Conservation (phyloP, 2,113 vertebrate genomes). For the Nematolebias whitei region DNA sequence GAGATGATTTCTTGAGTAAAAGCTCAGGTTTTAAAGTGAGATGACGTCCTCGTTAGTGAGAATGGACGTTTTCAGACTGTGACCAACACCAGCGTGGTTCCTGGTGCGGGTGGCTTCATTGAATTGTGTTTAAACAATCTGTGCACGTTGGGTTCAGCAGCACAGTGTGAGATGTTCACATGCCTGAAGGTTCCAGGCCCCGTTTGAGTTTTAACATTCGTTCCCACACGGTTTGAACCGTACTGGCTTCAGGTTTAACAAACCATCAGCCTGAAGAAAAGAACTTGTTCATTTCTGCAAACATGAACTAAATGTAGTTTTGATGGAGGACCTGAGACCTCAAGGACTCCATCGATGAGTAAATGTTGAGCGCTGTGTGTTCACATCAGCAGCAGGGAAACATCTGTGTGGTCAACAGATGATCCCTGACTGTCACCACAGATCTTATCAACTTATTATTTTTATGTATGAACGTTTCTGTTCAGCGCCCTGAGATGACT, state of each 20-base stretch:
- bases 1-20: background rate
- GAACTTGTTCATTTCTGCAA: background rate
- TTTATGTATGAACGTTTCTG: no score
- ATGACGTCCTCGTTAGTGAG: conserved; percentile 31
- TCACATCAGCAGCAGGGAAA: background rate
- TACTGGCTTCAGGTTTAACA: background rate
- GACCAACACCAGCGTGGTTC: conserved; percentile 7
- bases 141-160: conserved; percentile 2
- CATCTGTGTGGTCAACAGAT: no score
- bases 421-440: no score
- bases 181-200: conserved; percentile 1
- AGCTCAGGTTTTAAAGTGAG: background rate
- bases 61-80: background rate
- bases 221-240: conserved; percentile 8
- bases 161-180: conserved; percentile 18
- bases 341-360: background rate
- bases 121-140: conserved; percentile 19
- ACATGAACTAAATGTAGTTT: background rate
- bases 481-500: no score
- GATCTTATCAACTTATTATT: no score
- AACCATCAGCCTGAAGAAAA: background rate
- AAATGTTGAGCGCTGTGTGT: background rate
- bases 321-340: background rate
- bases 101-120: background rate
- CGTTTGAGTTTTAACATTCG: conserved; percentile 20